Evolutionary conservation across 2,113 vertebrate genomes (phyloP), one percentile per base, ranked within the genome.

Genomic region (Taurulus bubalis): DNA sequence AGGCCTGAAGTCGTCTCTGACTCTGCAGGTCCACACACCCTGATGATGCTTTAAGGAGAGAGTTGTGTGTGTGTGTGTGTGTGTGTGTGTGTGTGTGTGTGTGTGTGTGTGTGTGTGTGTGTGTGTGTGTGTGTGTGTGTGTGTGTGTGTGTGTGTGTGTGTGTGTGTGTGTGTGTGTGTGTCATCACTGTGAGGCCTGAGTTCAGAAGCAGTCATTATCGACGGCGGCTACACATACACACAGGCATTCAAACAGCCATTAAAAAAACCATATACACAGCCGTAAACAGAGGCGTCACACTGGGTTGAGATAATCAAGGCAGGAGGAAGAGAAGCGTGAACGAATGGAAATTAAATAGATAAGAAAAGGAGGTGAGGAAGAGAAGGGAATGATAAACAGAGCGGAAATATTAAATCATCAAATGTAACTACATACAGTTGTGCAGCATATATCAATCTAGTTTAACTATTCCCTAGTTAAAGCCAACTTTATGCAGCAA

Each of bases 1-100:
- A 84, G 68, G 83, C 84, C 86, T 65, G 47, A 84, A 79, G 60
- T 55, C 78, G 77, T 82, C 77, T 91, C 62, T 71, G 75, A 83
- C 72, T 85, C 76, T 80, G 80, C 65, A 87, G 69, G 84, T 85
- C 74, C 74, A 85, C 78, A 85, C 78, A 85, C 84, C 75, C 82
- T 79, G 80, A 12, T 24, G 22, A 24, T 24, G 51, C 51, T 53
- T 45, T n/a, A 24, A n/a, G n/a, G 51, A 55, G n/a, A n/a, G 49
- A 53, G 49, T 9, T 86, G 76, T 53, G 9, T 75, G 32, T 53
- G 45, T 45, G 40, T 71, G 16, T 32, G 9, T 14, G 34, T 79
- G 24, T 75, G 55, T 32, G 36, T 51, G 40, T 47, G 26, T 71
- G 51, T 62, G 55, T 40, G 32, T 36, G 42, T 59, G 47, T 71